Conservation (phyloP, 2,113 vertebrate genomes). For the Cisticola juncidis region DNA sequence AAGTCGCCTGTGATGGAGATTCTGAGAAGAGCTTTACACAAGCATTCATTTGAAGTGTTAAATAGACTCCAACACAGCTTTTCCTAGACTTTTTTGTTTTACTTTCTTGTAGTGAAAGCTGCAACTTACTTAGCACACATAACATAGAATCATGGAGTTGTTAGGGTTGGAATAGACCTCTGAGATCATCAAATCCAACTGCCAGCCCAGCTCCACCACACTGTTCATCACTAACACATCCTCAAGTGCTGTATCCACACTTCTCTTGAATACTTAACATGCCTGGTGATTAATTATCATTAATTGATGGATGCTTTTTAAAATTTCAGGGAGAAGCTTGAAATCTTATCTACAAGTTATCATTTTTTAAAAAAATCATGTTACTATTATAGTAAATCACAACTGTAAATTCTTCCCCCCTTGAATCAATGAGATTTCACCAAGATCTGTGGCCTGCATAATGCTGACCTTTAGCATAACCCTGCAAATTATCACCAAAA, state of each 20-base stretch:
- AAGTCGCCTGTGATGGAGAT: neutral
- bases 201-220: neutral
- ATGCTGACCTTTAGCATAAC: neutral
- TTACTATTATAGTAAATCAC: rapidly evolving
- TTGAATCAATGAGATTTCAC: neutral
- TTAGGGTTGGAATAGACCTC: neutral
- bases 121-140: neutral
- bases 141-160: neutral
- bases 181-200: neutral
- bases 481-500: neutral
- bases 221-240: neutral
- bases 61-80: neutral
- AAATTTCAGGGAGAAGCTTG: neutral
- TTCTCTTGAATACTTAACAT: neutral
- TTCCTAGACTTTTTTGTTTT: neutral
- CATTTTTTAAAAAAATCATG: neutral
- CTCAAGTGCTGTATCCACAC: neutral
- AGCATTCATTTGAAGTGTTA: neutral
- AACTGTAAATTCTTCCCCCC: neutral
- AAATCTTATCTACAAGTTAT: neutral
- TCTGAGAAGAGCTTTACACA: neutral
- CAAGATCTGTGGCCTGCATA: neutral
- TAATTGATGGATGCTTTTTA: neutral
- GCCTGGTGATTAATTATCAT: neutral
- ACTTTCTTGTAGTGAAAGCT: neutral